Percentiles rank a stretch among this genome's conserved stretches.
These are phyloP conservation scores for crab-eating macaque (Macaca fascicularis) DNA, from an alignment of 2,113 vertebrate species.

Conservation along the genomic window DNA sequence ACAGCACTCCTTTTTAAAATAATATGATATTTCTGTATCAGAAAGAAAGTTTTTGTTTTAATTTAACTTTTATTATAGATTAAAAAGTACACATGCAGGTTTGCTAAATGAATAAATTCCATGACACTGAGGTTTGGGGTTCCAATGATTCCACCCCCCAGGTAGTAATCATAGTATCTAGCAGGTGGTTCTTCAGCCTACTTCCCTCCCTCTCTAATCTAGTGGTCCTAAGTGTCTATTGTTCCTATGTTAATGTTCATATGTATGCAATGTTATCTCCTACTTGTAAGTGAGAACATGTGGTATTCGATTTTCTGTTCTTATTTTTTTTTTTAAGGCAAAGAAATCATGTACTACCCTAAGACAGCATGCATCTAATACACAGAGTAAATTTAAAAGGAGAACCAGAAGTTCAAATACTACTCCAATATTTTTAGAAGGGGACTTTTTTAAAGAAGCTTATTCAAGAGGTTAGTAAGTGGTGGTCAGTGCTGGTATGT, in stretches of 20 bases:
- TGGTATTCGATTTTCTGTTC: not conserved
- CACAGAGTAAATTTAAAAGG: not conserved
- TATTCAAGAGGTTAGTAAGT: not conserved
- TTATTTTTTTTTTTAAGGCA: not conserved
- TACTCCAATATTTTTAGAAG: not conserved
- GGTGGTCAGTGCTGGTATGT: not conserved
- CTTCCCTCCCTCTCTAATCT: too few species aligned
- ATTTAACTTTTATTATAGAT: too few species aligned
- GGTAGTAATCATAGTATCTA: too few species aligned
- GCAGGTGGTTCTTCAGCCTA: too few species aligned
- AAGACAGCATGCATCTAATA: constrained; percentile 6
- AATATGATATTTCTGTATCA: not conserved
- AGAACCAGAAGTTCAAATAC: not conserved
- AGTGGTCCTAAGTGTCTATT: too few species aligned
- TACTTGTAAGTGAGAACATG: too few species aligned
- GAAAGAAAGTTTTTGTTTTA: not conserved
- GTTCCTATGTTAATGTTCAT: too few species aligned
- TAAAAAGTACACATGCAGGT: too few species aligned
- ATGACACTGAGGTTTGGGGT: too few species aligned
- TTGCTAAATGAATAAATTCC: too few species aligned
- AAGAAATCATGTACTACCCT: not conserved
- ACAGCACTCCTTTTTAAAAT: not conserved
- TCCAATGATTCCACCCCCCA: too few species aligned
- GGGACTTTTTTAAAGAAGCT: not conserved
- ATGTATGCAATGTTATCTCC: too few species aligned